Conservation (phyloP, 1,140 invertebrate genomes). For the Lanistes nyassanus region DNA sequence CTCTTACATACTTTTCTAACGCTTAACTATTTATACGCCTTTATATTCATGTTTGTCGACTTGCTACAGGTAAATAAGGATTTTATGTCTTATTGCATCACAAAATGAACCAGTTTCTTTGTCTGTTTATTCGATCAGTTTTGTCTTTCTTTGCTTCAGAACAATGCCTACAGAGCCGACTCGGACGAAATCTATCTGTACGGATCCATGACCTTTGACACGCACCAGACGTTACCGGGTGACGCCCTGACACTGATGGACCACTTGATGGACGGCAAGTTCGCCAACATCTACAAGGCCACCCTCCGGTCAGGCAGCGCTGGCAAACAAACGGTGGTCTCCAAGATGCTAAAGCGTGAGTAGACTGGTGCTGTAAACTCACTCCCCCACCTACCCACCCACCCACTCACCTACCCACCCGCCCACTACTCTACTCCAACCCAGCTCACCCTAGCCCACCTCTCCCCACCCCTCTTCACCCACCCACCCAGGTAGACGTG, state of each 20-base stretch:
- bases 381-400: too few relatives aligned
- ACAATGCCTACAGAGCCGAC: constrained; percentile 14
- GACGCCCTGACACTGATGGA: constrained; percentile 27
- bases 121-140: too few relatives aligned
- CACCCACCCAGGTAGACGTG: too few relatives aligned
- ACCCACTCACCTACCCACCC: too few relatives aligned
- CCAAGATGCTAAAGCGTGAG: constrained; percentile 39
- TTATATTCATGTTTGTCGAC: background rate
- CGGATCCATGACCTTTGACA: constrained; percentile 28
- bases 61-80: background rate
- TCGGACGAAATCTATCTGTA: constrained; percentile 27
- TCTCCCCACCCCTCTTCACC: too few relatives aligned
- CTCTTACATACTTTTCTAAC: background rate
- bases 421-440: background rate
- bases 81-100: too few relatives aligned
- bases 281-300: constrained; percentile 43
- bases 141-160: background rate
- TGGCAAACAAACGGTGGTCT: constrained; percentile 19
- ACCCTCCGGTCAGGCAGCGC: background rate
- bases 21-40: background rate
- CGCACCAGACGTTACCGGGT: constrained; percentile 21
- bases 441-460: too few relatives aligned
- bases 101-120: too few relatives aligned
- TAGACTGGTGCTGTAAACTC: background rate
- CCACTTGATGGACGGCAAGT: constrained; percentile 29